Evolutionary conservation across 2,888 invertebrate species (phyloP).

Genomic region (Melanargia galathea): DNA sequence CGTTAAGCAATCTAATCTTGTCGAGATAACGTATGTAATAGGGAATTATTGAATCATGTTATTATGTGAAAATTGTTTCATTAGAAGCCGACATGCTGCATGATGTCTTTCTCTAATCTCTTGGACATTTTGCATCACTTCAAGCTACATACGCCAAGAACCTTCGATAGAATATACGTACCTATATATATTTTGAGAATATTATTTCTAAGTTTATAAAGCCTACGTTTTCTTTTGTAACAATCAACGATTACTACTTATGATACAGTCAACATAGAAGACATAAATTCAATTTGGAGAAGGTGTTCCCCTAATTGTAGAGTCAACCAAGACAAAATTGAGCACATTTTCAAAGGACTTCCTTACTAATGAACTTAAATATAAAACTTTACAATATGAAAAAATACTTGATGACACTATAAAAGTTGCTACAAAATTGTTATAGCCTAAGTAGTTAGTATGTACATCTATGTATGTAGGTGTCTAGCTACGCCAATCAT

Average conservation of each 20-base stretch:
- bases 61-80: conserved; percentile 24
- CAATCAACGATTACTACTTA: background rate
- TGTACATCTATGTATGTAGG: too few species aligned
- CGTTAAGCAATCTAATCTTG: conserved; percentile 14
- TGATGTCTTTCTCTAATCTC: background rate
- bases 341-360: too few species aligned
- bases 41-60: background rate
- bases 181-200: too few species aligned
- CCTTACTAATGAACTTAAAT: too few species aligned
- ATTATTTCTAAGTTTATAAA: too few species aligned
- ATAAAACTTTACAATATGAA: too few species aligned
- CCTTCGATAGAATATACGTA: background rate
- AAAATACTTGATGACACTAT: too few species aligned
- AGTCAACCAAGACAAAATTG: too few species aligned
- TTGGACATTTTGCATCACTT: background rate
- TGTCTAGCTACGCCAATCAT: conserved; percentile 4
- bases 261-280: background rate
- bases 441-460: too few species aligned
- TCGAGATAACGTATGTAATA: conserved; percentile 10
- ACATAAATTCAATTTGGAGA: background rate
- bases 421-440: too few species aligned
- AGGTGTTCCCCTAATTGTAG: too few species aligned
- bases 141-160: conserved; percentile 2
- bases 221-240: background rate
- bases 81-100: conserved; percentile 11